Conservation (phyloP, 2,888 invertebrate genomes). For the Cryptocheilus praepositus region DNA sequence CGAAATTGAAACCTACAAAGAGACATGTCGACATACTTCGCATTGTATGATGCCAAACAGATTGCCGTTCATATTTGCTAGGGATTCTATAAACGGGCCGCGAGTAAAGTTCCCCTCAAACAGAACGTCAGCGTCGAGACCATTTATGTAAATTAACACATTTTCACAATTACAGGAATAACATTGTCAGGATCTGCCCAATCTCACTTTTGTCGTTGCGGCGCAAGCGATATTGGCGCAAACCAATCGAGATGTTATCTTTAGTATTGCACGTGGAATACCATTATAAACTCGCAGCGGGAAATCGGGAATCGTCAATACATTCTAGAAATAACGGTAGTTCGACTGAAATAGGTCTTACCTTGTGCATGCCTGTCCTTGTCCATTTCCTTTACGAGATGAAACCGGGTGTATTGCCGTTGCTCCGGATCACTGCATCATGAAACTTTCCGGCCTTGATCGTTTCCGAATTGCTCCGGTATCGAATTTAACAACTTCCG, state of each 20-base stretch:
- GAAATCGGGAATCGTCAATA: slow-evolving; percentile 1
- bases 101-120: neutral
- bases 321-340: slow-evolving; percentile 9
- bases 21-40: too few species aligned
- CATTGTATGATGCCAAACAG: too few species aligned
- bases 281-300: too few species aligned
- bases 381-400: slow-evolving; percentile 65
- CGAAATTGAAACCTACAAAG: too few species aligned
- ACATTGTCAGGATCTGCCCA: too few species aligned
- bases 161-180: too few species aligned
- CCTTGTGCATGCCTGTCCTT: slow-evolving; percentile 68
- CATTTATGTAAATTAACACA: too few species aligned
- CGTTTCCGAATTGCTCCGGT: slow-evolving; percentile 21
- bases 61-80: slow-evolving; percentile 20
- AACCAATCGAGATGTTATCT: too few species aligned
- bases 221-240: too few species aligned
- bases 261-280: too few species aligned
- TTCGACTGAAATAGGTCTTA: slow-evolving; percentile 42
- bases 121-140: too few species aligned
- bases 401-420: slow-evolving; percentile 45
- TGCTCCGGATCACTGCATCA: slow-evolving; percentile 64
- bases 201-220: too few species aligned
- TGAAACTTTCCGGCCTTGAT: slow-evolving; percentile 59
- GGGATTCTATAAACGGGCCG: slow-evolving; percentile 1
- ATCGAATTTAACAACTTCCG: slow-evolving; percentile 22